These are phyloP conservation scores for Cygnus buccinator DNA, from an alignment of 2,113 vertebrate species.

Conservation along the genomic window DNA sequence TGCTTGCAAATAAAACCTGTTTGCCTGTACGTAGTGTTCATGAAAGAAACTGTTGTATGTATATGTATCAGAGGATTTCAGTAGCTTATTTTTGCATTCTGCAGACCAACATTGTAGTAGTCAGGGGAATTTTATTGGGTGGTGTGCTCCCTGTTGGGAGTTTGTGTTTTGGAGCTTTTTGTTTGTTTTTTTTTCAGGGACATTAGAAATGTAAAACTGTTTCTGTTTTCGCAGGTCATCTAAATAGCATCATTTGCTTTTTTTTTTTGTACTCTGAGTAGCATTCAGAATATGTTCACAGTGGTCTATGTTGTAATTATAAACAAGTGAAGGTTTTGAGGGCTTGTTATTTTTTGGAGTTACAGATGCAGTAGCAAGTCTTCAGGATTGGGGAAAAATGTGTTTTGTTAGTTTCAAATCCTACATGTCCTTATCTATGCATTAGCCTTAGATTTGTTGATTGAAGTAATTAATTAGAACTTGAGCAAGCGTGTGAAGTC, in stretches of 20 bases:
- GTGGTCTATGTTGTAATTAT: neutral
- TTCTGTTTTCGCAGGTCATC: conserved; percentile 30
- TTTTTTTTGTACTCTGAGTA: neutral
- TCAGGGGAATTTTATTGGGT: neutral
- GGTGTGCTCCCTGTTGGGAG: neutral
- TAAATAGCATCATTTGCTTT: conserved; percentile 38
- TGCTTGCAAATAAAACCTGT: neutral
- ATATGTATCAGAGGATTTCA: neutral
- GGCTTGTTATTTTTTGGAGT: neutral
- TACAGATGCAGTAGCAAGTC: neutral
- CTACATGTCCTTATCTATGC: neutral
- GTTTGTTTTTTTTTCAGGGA: neutral
- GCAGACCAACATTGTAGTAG: neutral
- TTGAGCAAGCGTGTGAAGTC: neutral
- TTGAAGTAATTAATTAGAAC: neutral
- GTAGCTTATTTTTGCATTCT: neutral
- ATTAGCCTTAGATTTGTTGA: neutral
- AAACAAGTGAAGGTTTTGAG: neutral
- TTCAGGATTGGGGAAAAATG: neutral
- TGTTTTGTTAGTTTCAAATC: neutral
- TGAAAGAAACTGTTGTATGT: neutral
- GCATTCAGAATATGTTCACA: neutral
- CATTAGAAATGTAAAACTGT: neutral
- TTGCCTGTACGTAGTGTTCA: neutral
- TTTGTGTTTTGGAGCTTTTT: neutral